Evolutionary conservation across 1,140 invertebrate species (phyloP).

Genomic region (Pollicipes pollicipes): DNA sequence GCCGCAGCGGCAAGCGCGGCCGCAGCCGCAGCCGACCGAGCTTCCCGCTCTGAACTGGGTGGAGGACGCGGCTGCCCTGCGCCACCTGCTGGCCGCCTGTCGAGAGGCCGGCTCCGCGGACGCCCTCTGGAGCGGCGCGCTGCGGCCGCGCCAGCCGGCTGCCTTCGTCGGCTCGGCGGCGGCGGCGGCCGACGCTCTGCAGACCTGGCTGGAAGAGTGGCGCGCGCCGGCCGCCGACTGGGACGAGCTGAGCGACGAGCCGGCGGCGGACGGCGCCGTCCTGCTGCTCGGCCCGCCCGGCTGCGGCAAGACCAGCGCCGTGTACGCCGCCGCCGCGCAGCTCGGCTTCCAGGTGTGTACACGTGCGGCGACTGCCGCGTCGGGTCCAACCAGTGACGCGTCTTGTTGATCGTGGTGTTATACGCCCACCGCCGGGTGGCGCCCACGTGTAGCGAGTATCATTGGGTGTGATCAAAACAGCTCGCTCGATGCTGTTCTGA

Average conservation of each 20-base stretch:
- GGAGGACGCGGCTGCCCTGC: too few species aligned
- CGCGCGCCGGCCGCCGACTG: neutral
- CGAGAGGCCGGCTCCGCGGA: neutral
- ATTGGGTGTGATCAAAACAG: too few species aligned
- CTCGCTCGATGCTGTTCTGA: too few species aligned
- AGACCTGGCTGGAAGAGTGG: neutral
- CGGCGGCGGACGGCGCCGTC: neutral
- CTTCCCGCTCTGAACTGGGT: too few species aligned
- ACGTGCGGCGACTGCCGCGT: too few species aligned
- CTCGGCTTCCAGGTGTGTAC: constrained; percentile 28
- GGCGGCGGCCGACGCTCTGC: neutral
- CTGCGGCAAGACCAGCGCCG: constrained; percentile 30
- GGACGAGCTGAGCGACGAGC: neutral
- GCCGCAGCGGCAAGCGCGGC: too few species aligned
- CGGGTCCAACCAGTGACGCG: too few species aligned
- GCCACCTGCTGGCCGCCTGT: too few species aligned
- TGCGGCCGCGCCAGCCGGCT: neutral
- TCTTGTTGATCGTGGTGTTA: too few species aligned
- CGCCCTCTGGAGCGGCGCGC: neutral
- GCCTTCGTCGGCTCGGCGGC: neutral
- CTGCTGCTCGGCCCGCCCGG: constrained; percentile 30
- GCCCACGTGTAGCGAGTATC: too few species aligned
- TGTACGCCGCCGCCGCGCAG: constrained; percentile 32
- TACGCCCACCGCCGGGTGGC: too few species aligned
- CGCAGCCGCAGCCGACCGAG: too few species aligned